A percentile compares a stretch with the other conserved stretches of the same genome.
These are phyloP conservation scores for Aeoliscus strigatus DNA, from an alignment of 2,797 vertebrate species.

Conservation along the genomic window DNA sequence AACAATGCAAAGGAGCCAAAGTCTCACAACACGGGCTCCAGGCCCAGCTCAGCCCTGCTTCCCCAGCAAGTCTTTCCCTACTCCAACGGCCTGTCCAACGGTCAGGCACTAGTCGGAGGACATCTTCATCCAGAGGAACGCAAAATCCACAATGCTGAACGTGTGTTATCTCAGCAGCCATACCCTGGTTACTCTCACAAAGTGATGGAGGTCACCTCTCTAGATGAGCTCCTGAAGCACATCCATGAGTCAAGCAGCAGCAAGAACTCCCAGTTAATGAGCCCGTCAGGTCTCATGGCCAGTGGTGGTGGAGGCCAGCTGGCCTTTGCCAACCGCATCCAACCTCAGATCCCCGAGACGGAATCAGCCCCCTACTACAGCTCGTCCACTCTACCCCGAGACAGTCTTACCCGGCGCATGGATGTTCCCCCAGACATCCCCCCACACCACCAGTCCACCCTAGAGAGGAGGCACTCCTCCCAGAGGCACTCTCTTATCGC, in stretches of 20 bases:
- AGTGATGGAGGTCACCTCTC: constrained; percentile 84
- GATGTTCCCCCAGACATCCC: constrained; percentile 83
- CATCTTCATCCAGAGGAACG: constrained; percentile 74
- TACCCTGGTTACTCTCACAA: constrained; percentile 78
- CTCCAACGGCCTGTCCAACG: constrained; percentile 68
- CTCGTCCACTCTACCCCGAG: constrained; percentile 80
- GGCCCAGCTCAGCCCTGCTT: constrained; percentile 68
- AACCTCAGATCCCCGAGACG: constrained; percentile 79
- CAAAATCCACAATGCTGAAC: constrained; percentile 81
- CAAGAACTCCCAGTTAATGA: constrained; percentile 71
- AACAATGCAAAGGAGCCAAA: constrained; percentile 88
- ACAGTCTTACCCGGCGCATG: constrained; percentile 82
- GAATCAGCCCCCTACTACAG: constrained; percentile 80
- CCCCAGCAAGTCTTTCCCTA: constrained; percentile 78
- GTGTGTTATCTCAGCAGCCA: constrained; percentile 74
- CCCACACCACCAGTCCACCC: constrained; percentile 72
- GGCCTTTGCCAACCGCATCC: constrained; percentile 74
- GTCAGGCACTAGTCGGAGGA: constrained; percentile 61
- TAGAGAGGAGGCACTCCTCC: constrained; percentile 73
- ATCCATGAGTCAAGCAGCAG: constrained; percentile 78
- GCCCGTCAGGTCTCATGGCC: constrained; percentile 69
- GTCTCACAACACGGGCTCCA: constrained; percentile 65
- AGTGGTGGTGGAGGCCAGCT: constrained; percentile 63
- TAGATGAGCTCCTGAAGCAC: constrained; percentile 87
- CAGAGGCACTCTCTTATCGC: constrained; percentile 81